Evolutionary conservation across 2,113 vertebrate genomes (phyloP).

Genomic region (Plotosus lineatus): DNA sequence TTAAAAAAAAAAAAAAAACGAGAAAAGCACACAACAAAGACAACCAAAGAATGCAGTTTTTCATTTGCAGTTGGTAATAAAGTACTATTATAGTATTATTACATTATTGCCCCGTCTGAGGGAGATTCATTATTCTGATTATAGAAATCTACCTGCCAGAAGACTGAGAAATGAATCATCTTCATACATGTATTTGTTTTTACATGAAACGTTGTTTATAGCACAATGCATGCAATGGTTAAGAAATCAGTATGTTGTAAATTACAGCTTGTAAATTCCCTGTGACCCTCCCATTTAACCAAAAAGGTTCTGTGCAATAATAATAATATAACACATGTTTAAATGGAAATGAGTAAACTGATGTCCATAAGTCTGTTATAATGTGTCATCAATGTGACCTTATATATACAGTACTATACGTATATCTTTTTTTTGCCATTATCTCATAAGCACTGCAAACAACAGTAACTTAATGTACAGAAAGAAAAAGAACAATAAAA

Average conservation of each 20-base stretch:
- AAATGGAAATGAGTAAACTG: neutral
- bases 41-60: slow-evolving; percentile 61
- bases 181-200: neutral
- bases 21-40: slow-evolving; percentile 39
- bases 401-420: too few relatives aligned
- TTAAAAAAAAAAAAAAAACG: slow-evolving; percentile 12
- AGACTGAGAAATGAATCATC: neutral
- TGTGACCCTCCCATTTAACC: slow-evolving; percentile 21
- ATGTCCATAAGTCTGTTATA: slow-evolving; percentile 5
- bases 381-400: neutral
- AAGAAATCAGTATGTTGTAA: slow-evolving; percentile 48
- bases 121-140: slow-evolving; percentile 28
- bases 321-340: slow-evolving; percentile 3
- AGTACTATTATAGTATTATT: slow-evolving; percentile 20
- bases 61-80: slow-evolving; percentile 17
- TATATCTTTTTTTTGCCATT: neutral
- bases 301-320: slow-evolving; percentile 27
- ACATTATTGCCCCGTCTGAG: slow-evolving; percentile 14
- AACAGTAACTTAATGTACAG: neutral
- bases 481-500: slow-evolving; percentile 14
- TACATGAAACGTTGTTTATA: slow-evolving; percentile 52
- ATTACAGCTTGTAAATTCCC: neutral
- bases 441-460: neutral
- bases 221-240: slow-evolving; percentile 55
- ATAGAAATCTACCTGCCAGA: neutral